phyloP scores from a whole-genome alignment of 2,888 invertebrate genomes.

The Brachycybe producta region DNA sequence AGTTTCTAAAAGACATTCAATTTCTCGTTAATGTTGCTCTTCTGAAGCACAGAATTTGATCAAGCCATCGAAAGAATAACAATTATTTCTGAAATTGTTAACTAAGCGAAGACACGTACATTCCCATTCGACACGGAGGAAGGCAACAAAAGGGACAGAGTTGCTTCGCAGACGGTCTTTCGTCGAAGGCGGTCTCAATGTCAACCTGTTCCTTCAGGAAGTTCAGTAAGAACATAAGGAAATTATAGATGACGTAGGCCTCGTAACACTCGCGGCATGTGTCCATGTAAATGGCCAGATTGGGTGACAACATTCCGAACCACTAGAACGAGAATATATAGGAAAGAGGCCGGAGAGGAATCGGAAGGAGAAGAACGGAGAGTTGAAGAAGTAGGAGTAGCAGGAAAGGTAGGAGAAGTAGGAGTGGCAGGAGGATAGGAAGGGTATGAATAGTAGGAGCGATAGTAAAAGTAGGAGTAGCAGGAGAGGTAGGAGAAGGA shows the following conservation, averaged over 20 bases:
- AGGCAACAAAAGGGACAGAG: constrained; percentile 84
- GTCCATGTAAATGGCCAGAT: constrained; percentile 82
- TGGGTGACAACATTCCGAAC: constrained; percentile 75
- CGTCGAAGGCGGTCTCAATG: constrained; percentile 59
- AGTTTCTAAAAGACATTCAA: no score
- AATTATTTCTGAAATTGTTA: not conserved
- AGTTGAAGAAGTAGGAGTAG: no score
- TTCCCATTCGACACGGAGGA: constrained; percentile 86
- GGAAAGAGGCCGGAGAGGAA: constrained; percentile 11
- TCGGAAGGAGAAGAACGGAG: constrained; percentile 9
- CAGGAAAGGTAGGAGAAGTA: no score
- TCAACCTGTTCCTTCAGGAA: constrained; percentile 77
- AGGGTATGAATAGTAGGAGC: no score
- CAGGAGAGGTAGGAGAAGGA: no score
- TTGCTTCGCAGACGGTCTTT: constrained; percentile 73
- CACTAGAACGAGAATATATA: constrained; percentile 43
- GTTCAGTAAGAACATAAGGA: constrained; percentile 85
- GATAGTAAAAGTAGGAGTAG: no score
- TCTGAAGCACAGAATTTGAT: no score
- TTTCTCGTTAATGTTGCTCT: no score
- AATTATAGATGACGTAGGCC: constrained; percentile 95
- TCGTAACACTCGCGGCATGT: constrained; percentile 90
- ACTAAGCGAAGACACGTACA: constrained; percentile 37
- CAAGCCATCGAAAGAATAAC: no score
- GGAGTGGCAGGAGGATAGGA: no score